Evolutionary conservation across 2,797 vertebrate species (phyloP).

Genomic region (Bradypodion ventrale): DNA sequence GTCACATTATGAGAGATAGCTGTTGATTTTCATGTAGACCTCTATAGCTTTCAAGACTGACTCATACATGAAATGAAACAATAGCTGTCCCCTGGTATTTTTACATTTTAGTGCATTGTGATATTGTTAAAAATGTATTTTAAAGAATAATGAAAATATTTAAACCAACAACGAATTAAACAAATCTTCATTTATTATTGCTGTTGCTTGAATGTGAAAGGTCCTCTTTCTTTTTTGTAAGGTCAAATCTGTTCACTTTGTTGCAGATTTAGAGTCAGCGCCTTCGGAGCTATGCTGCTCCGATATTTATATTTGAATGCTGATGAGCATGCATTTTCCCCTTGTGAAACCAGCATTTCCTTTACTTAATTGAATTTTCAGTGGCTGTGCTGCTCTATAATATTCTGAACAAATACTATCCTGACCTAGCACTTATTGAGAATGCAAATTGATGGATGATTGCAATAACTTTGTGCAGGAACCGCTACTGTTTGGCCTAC

Average conservation of each 20-base stretch:
- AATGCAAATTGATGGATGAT: slow-evolving; percentile 3
- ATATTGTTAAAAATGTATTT: too few relatives aligned
- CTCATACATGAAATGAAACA: too few relatives aligned
- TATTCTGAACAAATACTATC: not conserved
- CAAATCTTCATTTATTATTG: not conserved
- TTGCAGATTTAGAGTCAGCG: not conserved
- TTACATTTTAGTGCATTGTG: too few relatives aligned
- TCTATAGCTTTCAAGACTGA: too few relatives aligned
- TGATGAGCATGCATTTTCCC: slow-evolving; percentile 1
- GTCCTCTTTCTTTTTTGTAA: not conserved
- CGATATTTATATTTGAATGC: not conserved
- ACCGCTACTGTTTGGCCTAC: not conserved
- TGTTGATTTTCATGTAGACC: too few relatives aligned
- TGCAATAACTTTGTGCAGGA: not conserved
- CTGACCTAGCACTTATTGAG: not conserved
- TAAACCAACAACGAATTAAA: not conserved
- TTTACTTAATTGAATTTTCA: not conserved
- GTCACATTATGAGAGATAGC: too few relatives aligned
- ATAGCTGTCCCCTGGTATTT: too few relatives aligned
- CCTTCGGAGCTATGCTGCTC: not conserved
- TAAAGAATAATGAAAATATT: not conserved
- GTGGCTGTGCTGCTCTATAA: not conserved
- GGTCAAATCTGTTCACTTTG: not conserved
- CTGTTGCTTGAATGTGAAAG: not conserved
- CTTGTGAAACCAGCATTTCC: not conserved